A percentile compares a stretch with the other conserved stretches of the same genome.
These are phyloP conservation scores for Calliphora vicina DNA, from an alignment of 1,140 invertebrate genomes.

Conservation along the genomic window DNA sequence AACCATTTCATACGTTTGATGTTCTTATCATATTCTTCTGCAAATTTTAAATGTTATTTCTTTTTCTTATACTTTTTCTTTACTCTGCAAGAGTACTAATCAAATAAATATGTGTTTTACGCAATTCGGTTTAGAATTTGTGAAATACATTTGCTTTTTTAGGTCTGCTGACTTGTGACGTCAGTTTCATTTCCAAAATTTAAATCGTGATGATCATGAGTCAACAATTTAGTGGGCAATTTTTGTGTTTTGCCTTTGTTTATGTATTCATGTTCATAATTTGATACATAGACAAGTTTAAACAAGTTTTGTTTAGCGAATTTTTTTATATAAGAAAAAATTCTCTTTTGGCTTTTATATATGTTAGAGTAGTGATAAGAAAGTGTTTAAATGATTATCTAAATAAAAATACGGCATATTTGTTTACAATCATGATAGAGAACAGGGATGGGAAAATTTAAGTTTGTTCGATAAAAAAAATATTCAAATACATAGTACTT, in stretches of 20 bases:
- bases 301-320: too few relatives aligned
- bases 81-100: background rate
- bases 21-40: background rate
- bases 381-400: too few relatives aligned
- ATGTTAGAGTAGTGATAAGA: too few relatives aligned
- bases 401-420: too few relatives aligned
- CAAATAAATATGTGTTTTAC: background rate
- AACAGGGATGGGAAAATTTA: too few relatives aligned
- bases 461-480: too few relatives aligned
- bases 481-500: too few relatives aligned
- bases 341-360: too few relatives aligned
- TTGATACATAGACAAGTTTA: background rate
- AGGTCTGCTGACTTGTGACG: conserved; percentile 29
- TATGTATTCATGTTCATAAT: background rate
- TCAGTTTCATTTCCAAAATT: conserved; percentile 7
- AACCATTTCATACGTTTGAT: background rate
- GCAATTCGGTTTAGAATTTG: background rate
- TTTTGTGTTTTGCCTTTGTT: background rate
- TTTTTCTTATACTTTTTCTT: background rate
- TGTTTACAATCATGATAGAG: too few relatives aligned
- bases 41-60: background rate
- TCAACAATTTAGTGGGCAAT: background rate
- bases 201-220: background rate
- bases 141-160: background rate
- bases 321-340: too few relatives aligned